A percentile compares a stretch with the other conserved stretches of the same genome.
These are phyloP conservation scores for Drosophila robusta DNA, from an alignment of 2,888 invertebrate genomes.

Conservation along the genomic window DNA sequence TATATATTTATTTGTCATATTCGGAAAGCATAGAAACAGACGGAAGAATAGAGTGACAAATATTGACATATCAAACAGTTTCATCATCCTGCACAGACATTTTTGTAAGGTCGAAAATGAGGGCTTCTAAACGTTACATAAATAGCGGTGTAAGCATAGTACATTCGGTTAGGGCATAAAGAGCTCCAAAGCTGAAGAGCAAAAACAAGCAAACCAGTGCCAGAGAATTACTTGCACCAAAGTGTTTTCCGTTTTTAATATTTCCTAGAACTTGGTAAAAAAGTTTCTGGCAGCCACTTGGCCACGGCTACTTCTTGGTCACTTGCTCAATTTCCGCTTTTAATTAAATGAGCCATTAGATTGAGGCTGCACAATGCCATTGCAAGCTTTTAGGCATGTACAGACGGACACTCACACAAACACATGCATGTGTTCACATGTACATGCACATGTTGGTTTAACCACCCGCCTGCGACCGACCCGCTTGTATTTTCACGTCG, in stretches of 20 bases:
- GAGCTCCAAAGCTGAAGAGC: conserved; percentile 28
- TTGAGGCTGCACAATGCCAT: conserved; percentile 37
- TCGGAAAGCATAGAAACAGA: too few relatives aligned
- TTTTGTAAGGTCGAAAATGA: too few relatives aligned
- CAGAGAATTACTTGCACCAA: conserved; percentile 74
- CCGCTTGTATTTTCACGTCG: conserved; percentile 10
- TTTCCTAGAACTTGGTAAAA: conserved; percentile 70
- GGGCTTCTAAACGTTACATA: too few relatives aligned
- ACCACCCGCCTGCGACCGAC: not conserved
- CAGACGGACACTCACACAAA: conserved; percentile 1
- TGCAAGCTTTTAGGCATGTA: conserved; percentile 26
- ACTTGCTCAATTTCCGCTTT: conserved; percentile 80
- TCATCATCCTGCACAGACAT: too few relatives aligned
- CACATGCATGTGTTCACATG: conserved; percentile 6
- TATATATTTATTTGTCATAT: too few relatives aligned
- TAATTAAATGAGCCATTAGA: conserved; percentile 78
- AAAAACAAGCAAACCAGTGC: conserved; percentile 32
- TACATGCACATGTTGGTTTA: conserved; percentile 1
- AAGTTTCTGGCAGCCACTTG: conserved; percentile 68
- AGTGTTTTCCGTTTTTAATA: conserved; percentile 80
- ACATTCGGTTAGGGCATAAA: not conserved
- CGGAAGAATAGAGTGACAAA: too few relatives aligned
- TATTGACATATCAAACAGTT: too few relatives aligned
- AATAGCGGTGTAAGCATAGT: conserved; percentile 5
- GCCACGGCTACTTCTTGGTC: conserved; percentile 54